Base-by-base conservation (phyloP, 1,140 invertebrate species). In the Chymomyza costata region DNA sequence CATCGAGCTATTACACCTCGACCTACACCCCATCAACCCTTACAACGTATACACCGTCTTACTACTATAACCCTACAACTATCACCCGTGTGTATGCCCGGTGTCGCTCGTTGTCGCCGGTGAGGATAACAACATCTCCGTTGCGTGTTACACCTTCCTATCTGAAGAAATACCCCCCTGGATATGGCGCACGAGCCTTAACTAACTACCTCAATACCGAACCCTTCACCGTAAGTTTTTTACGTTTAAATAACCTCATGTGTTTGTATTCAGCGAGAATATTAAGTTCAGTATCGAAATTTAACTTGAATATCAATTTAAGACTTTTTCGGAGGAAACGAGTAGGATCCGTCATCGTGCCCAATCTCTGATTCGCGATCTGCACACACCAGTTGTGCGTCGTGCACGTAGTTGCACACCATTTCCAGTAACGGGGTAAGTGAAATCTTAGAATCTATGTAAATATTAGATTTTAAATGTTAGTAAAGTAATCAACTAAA, bases 281-380 rank as follows among this genome's bases (percentile, higher is more conserved):
- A 5, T 19, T 35, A 10, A 21, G 19, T 16, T 37, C 8, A 8
- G 17, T 14, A 5, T n/a, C 11, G 3, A 28, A 31, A 16, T n/a
- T 30, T 11, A 45, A 32, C 8, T 25, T 19, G 25, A 2, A 15
- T 76, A 10, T 2, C 5, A 34, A 32, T 74, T 59, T 3, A 62
- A 95, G 93, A 88, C 89, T 52, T 95, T 94, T 86, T 91, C 94
- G 82, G 93, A 93, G 85, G 93, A 94, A 86, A 90, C 91, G 40
- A 89, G 90, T 69, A 88, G 90, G 58, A 94, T 95, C 82, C 89
- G 93, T 48, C 90, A 93, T 11, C 90, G 92, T 66, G 92, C 93
- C 10, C 90, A 91, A 54, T 89, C 91, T 45, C 87, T 94, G 34
- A 87, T 94, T 55, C 90, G 90, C 57, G 89, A 90, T 65, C 89